phyloP scores from a whole-genome alignment of 2,888 invertebrate genomes.

The Lasius fuliginosus region DNA sequence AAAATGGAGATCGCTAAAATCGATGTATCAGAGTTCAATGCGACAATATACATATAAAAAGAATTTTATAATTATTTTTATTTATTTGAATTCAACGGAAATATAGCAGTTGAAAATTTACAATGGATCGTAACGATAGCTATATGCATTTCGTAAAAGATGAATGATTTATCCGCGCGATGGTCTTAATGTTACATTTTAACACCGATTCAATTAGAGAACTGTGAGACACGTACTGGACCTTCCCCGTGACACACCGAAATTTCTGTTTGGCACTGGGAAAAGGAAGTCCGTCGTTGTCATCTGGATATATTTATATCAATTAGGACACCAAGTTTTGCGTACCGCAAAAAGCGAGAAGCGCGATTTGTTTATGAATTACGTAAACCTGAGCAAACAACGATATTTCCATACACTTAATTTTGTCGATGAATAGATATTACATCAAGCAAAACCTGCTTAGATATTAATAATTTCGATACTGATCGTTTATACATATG shows the following conservation, averaged over 20 bases:
- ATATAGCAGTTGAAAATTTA: neutral
- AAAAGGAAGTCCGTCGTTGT: conserved; percentile 71
- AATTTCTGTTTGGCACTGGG: conserved; percentile 71
- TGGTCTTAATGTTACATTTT: neutral
- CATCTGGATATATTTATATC: conserved; percentile 68
- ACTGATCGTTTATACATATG: neutral
- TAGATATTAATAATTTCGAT: neutral
- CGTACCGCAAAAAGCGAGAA: conserved; percentile 18
- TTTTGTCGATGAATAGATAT: neutral
- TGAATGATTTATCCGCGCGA: conserved; percentile 5
- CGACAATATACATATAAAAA: neutral
- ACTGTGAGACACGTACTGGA: conserved; percentile 64
- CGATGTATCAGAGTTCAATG: neutral
- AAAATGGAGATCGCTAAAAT: neutral
- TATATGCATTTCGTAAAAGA: neutral
- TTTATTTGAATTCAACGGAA: neutral
- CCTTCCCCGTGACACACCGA: conserved; percentile 71
- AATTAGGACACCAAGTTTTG: conserved; percentile 1
- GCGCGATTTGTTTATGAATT: conserved; percentile 2
- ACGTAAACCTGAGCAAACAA: conserved; percentile 4
- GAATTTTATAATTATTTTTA: neutral
- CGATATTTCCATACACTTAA: neutral
- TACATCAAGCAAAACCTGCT: neutral
- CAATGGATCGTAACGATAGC: neutral
- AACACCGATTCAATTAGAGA: conserved; percentile 35